Evolutionary conservation across 2,113 vertebrate genomes (phyloP), one percentile per base, ranked within the genome.

Genomic region (Sterna hirundo): DNA sequence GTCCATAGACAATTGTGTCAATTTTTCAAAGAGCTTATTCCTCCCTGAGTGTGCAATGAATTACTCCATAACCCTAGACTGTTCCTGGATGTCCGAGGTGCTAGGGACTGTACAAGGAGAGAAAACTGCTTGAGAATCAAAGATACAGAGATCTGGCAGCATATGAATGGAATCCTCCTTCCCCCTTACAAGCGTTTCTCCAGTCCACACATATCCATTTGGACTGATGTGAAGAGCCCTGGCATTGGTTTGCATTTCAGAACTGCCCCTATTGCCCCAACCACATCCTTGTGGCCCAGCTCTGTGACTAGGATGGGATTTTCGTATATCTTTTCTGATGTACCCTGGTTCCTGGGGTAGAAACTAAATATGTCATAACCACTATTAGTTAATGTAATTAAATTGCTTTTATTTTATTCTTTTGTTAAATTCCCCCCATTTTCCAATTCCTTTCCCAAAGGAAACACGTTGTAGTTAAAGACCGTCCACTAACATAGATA

Each of bases 121-220:
- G 29, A 75, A 36, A 49, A 70, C 6, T 70, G 9, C 36, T 77
- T 46, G 46, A 84, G 54, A 68, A 36, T 16, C 25, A 91, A 83
- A 80, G 58, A 60, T 58, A 13, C 29, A 79, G 65, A 61, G 26
- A 46, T 29, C 40, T 89, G n/a, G 22, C 3, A 5, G 26, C 34
- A 72, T 51, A 8, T 65, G 20, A 86, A 26, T 57, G 9, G 77
- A 91, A 44, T 47, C 13, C 4, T 68, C 18, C 20, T 55, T 38
- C 27, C 5, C 8, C 13, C 22, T 74, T 69, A 38, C 0, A 4
- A 84, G 40, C 1, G 0, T 78, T 87, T 71, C 38, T 83, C 13
- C 25, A 34, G 51, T 15, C 10, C 17, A 22, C 46, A 19, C 23
- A 22, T 46, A 74, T 4, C 10, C 9, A 1, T 88, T 72, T 46